Percentiles rank a stretch among this genome's conserved stretches.
These are phyloP conservation scores for Hydra vulgaris DNA, from an alignment of 30 jellyfish, hydroid and myxozoan genomes.

Conservation along the genomic window DNA sequence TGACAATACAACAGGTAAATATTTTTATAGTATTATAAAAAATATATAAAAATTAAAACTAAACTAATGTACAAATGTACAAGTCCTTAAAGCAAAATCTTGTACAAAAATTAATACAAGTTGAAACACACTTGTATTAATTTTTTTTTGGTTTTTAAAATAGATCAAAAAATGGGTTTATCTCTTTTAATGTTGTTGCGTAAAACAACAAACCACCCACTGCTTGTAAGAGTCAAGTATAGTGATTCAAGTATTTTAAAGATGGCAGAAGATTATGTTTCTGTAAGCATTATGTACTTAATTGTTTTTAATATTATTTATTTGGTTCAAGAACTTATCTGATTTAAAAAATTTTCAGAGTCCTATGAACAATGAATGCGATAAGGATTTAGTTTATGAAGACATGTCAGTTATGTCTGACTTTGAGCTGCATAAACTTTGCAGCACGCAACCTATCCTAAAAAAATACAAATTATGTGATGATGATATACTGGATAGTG, in stretches of 20 bases:
- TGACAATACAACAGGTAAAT: background rate
- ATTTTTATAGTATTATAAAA: no score
- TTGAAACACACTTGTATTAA: no score
- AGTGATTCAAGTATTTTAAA: constrained; percentile 26
- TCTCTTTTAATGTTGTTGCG: constrained; percentile 39
- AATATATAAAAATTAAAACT: no score
- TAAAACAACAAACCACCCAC: constrained; percentile 60
- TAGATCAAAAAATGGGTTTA: constrained; percentile 10
- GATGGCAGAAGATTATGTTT: constrained; percentile 54
- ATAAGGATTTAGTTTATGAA: constrained; percentile 37
- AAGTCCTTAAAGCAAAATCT: no score
- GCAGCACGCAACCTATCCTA: constrained; percentile 39
- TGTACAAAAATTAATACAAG: no score
- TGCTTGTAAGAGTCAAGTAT: constrained; percentile 39
- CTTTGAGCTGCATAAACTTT: constrained; percentile 60
- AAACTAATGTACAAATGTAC: no score
- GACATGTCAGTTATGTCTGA: constrained; percentile 83
- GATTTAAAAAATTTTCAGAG: constrained; percentile 5
- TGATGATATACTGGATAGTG: constrained; percentile 46
- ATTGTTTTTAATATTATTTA: no score
- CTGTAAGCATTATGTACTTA: constrained; percentile 12
- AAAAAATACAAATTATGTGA: constrained; percentile 30
- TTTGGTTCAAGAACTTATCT: background rate
- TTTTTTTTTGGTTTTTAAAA: no score
- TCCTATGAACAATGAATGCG: constrained; percentile 29